Evolutionary conservation across 2,797 vertebrate genomes (phyloP), one percentile per base, ranked within the genome.

Genomic region (Nyctalus aviator): DNA sequence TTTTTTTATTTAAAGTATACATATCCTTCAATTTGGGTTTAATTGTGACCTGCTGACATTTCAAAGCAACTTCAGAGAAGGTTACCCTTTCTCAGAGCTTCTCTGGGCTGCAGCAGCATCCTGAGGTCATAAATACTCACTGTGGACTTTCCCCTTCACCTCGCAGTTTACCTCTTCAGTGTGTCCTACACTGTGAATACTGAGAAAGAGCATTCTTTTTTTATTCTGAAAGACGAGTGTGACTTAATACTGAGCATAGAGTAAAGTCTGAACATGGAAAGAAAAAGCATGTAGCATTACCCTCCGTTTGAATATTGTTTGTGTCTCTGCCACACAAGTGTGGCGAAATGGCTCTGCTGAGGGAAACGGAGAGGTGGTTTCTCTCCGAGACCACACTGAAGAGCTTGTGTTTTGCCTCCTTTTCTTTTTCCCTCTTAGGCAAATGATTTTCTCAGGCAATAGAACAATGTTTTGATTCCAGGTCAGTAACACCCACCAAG

Each of bases 201-300:
- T 55, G 35, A 95, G 62, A 83, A 82, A 69, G 20, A 68, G n/a
- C 81, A 30, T 76, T 73, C 17, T 8, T 75, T 91, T 91, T 93
- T 32, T 30, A 76, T 83, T 82, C 50, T 44, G 18, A 85, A 90
- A 48, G 27, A 37, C 41, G 64, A 75, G 37, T 32, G 53, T 59
- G 23, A 14, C 44, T 46, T 48, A 30, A 86, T 55, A 53, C 35
- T 12, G 37, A 72, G 18, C 14, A 1, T 46, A 13, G 25, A 76
- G 48, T 30, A 75, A n/a, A 77, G 41, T n/a, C 78, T 94, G 55
- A 41, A 75, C 79, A 41, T 8, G n/a, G 48, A 69, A 95, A 78
- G 69, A 66, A 77, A 71, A 95, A 82, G 11, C 72, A 41, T 7
- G 32, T 3, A 85, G 27, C 12, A 30, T 18, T 12, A 79, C 21